These are phyloP conservation scores for Brevimyrus niger DNA, from an alignment of 2,113 vertebrate genomes.

Conservation along the genomic window DNA sequence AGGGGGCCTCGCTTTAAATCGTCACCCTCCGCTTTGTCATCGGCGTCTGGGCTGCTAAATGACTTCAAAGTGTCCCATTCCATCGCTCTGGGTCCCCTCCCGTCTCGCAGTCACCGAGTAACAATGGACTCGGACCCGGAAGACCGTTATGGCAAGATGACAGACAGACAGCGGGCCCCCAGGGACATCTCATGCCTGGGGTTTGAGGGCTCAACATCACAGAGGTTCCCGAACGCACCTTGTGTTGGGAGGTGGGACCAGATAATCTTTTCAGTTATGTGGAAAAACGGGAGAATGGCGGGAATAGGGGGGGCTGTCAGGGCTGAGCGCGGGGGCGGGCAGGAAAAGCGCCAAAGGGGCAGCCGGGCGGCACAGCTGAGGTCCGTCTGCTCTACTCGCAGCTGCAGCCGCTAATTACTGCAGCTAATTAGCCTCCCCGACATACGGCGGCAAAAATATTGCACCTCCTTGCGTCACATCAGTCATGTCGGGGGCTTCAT, in stretches of 20 bases:
- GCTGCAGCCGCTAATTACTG: background rate
- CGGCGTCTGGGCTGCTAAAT: background rate
- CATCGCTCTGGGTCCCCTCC: background rate
- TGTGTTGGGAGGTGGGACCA: background rate
- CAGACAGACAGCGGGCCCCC: background rate
- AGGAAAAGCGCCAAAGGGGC: background rate
- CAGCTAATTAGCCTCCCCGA: background rate
- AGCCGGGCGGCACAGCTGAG: background rate
- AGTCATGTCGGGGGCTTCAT: background rate
- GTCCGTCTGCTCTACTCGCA: background rate
- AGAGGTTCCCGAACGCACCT: background rate
- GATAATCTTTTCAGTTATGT: background rate
- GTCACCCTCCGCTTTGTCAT: background rate
- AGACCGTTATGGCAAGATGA: background rate
- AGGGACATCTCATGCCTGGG: background rate
- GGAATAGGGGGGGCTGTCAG: background rate
- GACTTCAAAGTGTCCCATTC: background rate
- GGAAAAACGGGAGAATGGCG: background rate
- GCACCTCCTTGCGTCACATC: background rate
- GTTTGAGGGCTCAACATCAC: background rate
- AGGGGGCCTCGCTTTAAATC: slow-evolving; percentile 12
- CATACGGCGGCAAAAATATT: background rate
- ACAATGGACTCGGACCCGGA: background rate
- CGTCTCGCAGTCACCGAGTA: background rate
- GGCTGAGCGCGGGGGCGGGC: background rate